Conservation (phyloP, 2,888 invertebrate genomes). For the Campoletis raptor region DNA sequence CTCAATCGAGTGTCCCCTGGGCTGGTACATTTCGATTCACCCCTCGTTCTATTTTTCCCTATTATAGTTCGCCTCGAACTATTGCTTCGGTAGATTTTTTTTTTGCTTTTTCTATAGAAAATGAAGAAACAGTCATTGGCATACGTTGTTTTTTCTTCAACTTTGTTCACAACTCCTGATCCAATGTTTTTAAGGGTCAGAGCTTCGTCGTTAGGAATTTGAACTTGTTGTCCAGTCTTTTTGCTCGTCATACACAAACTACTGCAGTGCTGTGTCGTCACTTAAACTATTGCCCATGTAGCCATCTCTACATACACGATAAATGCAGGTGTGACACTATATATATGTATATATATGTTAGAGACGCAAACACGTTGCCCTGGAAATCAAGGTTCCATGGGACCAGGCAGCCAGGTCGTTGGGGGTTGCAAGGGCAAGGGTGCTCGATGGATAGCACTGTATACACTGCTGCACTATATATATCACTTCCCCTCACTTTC, state of each 20-base stretch:
- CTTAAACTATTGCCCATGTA: background rate
- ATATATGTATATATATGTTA: conserved; percentile 4
- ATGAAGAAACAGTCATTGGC: conserved; percentile 1
- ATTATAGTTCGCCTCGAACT: background rate
- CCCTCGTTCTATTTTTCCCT: conserved; percentile 6
- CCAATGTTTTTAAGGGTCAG: background rate
- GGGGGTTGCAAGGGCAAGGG: conserved; percentile 66
- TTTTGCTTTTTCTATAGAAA: background rate
- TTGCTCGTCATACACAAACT: background rate
- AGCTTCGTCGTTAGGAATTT: background rate
- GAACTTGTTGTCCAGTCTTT: background rate
- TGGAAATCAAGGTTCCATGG: conserved; percentile 60
- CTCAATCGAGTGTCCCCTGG: conserved; percentile 11
- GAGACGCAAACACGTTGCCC: conserved; percentile 39
- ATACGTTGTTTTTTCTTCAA: background rate
- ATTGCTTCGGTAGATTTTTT: background rate
- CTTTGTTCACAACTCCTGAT: background rate
- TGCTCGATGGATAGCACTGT: conserved; percentile 44
- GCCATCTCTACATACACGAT: background rate
- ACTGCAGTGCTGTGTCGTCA: background rate
- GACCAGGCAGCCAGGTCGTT: conserved; percentile 55
- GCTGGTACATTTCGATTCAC: background rate
- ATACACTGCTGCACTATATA: conserved; percentile 14
- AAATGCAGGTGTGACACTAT: conserved; percentile 2
- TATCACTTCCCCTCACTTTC: conserved; percentile 37